Percentiles rank a stretch among this genome's conserved stretches.
Evolutionary conservation across 1,140 invertebrate species (phyloP).

Genomic region (Pseudomyrmex concolor): DNA sequence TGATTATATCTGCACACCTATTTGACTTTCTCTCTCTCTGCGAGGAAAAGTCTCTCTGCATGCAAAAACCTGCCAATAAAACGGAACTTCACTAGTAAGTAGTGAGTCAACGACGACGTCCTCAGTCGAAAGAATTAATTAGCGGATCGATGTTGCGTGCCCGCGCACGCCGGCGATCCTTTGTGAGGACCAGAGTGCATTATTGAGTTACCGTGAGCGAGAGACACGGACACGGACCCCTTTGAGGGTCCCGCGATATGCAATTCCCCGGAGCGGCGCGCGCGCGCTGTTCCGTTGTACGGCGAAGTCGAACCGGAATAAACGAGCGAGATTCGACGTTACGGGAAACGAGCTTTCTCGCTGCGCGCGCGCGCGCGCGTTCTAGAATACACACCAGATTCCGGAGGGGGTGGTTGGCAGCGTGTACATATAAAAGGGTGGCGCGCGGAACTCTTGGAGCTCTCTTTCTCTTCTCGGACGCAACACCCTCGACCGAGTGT

Average conservation of each 20-base stretch:
- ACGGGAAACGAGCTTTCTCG: constrained; percentile 48
- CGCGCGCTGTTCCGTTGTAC: constrained; percentile 4
- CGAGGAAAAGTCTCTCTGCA: too few relatives aligned
- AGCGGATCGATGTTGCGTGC: constrained; percentile 37
- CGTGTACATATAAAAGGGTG: constrained; percentile 13
- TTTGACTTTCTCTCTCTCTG: too few relatives aligned
- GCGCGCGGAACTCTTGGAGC: not conserved
- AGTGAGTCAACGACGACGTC: not conserved
- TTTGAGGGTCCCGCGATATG: constrained; percentile 49
- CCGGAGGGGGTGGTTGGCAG: not conserved
- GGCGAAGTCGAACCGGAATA: constrained; percentile 45
- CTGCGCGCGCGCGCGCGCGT: not conserved
- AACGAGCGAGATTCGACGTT: constrained; percentile 55
- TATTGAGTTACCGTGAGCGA: constrained; percentile 49
- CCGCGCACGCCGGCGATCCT: constrained; percentile 10
- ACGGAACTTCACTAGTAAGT: not conserved
- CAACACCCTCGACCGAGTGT: constrained; percentile 12
- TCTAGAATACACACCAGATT: constrained; percentile 10
- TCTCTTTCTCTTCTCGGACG: constrained; percentile 7
- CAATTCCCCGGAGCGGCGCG: constrained; percentile 30
- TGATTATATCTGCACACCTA: not conserved
- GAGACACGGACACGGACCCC: constrained; percentile 16
- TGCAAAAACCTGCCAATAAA: too few relatives aligned
- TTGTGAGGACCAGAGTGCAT: constrained; percentile 44
- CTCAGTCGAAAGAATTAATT: constrained; percentile 49